Base-by-base conservation (phyloP, 2,888 invertebrate genomes). In the Glomeris marginata region DNA sequence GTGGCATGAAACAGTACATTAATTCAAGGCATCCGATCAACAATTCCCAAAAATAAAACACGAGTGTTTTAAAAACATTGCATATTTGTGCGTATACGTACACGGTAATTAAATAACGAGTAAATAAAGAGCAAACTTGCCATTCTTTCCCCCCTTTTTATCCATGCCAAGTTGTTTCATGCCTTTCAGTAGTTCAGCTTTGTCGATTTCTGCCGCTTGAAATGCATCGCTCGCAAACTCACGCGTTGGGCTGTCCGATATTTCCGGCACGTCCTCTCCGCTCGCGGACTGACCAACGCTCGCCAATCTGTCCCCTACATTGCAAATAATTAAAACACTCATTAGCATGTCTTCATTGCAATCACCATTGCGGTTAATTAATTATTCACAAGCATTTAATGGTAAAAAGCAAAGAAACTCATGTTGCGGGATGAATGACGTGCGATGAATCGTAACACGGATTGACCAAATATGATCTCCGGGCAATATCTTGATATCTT, bases 211-310 rank as follows among this genome's bases (percentile, higher is more conserved):
- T 60, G 74, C 74, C 57, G 75, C 74, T 67, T 77, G 76, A 69
- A 80, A 78, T 62, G 77, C 74, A 67, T 84, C 83, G 61, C 82
- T 82, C 60, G 82, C 77, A 72, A 84, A 83, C 69, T 84, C 84
- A 63, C 78, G 77, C 45, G 52, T 56, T 38, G 60, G 59, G 54
- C 58, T 59, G 44, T 59, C 59, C 16, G 58, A 52, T 28, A 48
- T 49, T n/a, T 50, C 53, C 28, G 28, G 28, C 28, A 28, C 28
- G 28, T 28, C 28, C 8, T 28, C 28, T 3, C 28, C 28, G 28
- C 28, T 28, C 28, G 28, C 28, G 28, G 28, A 28, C 28, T 28
- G 28, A 28, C 28, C 28, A 8, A 28, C 28, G 8, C 28, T 28
- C 3, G 28, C 28, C 28, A 28, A 28, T 28, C 28, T 28, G 8